These are phyloP conservation scores for Chrysomela aeneicollis DNA, from an alignment of 2,888 invertebrate species.

Conservation along the genomic window DNA sequence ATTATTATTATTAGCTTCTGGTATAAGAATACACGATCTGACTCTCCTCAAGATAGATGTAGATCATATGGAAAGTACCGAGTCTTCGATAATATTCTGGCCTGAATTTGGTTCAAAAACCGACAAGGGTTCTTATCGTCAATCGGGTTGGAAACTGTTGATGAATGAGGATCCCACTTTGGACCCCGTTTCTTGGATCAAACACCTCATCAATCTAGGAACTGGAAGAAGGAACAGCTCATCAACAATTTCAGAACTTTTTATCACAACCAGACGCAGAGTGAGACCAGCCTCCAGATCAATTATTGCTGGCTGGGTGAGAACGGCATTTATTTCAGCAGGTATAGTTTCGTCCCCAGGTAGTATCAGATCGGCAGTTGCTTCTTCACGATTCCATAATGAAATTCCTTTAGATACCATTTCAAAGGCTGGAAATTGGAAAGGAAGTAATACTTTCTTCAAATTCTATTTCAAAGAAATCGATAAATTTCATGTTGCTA, in stretches of 20 bases:
- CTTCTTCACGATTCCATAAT: constrained; percentile 24
- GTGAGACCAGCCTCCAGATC: constrained; percentile 29
- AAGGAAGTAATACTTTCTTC: constrained; percentile 23
- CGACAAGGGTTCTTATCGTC: constrained; percentile 26
- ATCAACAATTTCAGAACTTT: constrained; percentile 15
- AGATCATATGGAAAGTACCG: constrained; percentile 16
- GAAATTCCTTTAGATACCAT: constrained; percentile 30
- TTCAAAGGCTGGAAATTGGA: constrained; percentile 29
- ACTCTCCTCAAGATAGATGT: constrained; percentile 28
- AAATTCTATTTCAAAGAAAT: constrained; percentile 26
- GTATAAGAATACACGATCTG: constrained; percentile 30
- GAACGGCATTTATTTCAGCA: constrained; percentile 29
- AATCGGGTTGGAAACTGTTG: constrained; percentile 36
- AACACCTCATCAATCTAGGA: constrained; percentile 22
- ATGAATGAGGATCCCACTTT: constrained; percentile 15
- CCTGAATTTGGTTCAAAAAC: constrained; percentile 47
- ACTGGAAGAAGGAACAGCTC: constrained; percentile 8
- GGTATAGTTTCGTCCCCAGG: constrained; percentile 31
- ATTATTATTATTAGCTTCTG: constrained; percentile 33
- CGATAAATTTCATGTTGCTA: constrained; percentile 20
- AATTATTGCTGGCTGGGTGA: constrained; percentile 34
- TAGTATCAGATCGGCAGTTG: constrained; percentile 33
- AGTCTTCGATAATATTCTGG: constrained; percentile 37
- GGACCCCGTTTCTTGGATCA: constrained; percentile 29
- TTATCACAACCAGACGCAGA: constrained; percentile 33